Percentiles rank a stretch among this genome's conserved stretches.
phyloP scores from a whole-genome alignment of 2,113 vertebrate genomes.

The Brachionichthys hirsutus region DNA sequence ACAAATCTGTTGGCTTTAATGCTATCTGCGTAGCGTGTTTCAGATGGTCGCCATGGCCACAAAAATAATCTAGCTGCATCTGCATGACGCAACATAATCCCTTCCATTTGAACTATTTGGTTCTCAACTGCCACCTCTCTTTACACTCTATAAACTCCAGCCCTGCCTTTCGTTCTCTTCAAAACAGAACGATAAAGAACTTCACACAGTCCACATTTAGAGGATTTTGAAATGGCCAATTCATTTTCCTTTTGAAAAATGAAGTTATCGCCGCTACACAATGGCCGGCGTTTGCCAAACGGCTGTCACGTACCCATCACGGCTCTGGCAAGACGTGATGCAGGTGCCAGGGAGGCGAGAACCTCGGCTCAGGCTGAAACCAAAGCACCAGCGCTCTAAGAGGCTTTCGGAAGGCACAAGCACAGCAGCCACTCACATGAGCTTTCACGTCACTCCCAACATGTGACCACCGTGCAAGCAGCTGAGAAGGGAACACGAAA shows the following conservation, averaged over 20 bases:
- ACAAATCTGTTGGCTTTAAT: conserved; percentile 39
- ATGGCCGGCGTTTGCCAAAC: conserved; percentile 63
- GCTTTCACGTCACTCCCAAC: conserved; percentile 54
- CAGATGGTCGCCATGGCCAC: too few species aligned
- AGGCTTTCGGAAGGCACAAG: conserved; percentile 72
- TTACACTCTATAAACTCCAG: neutral
- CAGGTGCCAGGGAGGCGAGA: conserved; percentile 68
- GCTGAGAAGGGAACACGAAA: conserved; percentile 38
- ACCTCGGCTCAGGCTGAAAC: conserved; percentile 70
- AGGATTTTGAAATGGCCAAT: conserved; percentile 43
- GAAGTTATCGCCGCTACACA: conserved; percentile 68
- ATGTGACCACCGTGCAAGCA: conserved; percentile 57
- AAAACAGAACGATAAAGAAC: conserved; percentile 14
- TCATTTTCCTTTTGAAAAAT: conserved; percentile 44
- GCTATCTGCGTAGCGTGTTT: conserved; percentile 32
- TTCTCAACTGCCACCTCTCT: conserved; percentile 7
- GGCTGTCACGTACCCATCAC: conserved; percentile 71
- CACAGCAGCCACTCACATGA: conserved; percentile 63
- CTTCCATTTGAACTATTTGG: conserved; percentile 27
- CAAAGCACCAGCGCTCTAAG: conserved; percentile 73
- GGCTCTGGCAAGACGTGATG: conserved; percentile 64
- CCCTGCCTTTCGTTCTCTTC: conserved; percentile 6
- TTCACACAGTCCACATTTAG: conserved; percentile 24
- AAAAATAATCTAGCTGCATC: too few species aligned
- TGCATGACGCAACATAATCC: conserved; percentile 25